phyloP scores from a whole-genome alignment of 2,113 vertebrate species.

The Epinephelus fuscoguttatus region DNA sequence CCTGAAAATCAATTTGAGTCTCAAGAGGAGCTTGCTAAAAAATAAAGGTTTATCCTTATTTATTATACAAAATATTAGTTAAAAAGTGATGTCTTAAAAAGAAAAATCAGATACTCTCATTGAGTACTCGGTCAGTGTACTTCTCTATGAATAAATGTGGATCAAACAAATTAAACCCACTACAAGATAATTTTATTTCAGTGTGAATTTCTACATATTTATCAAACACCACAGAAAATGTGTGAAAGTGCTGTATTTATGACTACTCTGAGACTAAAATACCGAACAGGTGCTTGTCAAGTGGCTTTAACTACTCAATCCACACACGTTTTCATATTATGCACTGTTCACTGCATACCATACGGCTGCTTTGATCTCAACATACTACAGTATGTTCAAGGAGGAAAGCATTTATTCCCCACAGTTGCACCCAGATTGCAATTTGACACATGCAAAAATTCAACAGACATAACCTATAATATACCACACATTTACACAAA shows the following conservation, averaged over 20 bases:
- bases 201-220: background rate
- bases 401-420: slow-evolving; percentile 41
- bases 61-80: background rate
- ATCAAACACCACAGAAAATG: background rate
- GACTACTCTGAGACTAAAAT: slow-evolving; percentile 9
- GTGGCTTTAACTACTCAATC: slow-evolving; percentile 26
- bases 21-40: background rate
- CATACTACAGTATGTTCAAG: slow-evolving; percentile 17
- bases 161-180: background rate
- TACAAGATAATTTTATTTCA: background rate
- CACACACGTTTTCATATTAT: slow-evolving; percentile 33
- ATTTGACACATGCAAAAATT: slow-evolving; percentile 6
- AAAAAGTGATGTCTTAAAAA: background rate
- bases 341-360: slow-evolving; percentile 26
- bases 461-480: background rate
- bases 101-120: background rate
- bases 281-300: slow-evolving; percentile 48
- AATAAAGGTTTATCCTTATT: background rate
- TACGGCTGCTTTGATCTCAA: slow-evolving; percentile 50
- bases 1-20: background rate
- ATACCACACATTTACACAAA: background rate
- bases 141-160: background rate
- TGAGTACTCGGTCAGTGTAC: no score
- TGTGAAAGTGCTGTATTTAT: slow-evolving; percentile 20
- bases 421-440: slow-evolving; percentile 33